Evolutionary conservation across 1,140 invertebrate species (phyloP), one percentile per base, ranked within the genome.

Genomic region (Drosophila bifasciata): DNA sequence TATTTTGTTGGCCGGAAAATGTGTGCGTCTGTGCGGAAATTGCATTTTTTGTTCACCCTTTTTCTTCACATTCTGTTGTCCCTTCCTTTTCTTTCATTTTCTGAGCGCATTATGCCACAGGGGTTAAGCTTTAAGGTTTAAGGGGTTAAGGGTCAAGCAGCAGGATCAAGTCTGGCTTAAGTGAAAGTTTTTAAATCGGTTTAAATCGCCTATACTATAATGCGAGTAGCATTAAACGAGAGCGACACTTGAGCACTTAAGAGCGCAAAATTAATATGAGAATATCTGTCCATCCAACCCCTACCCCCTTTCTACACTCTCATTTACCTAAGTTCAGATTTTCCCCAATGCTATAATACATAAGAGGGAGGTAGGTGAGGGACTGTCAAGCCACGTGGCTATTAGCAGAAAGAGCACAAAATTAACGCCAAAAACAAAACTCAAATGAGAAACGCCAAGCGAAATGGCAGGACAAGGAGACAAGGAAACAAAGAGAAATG

Each of bases 21-120:
- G 83, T 89, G 88, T 90, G 77, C 89, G 88, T 89, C 80, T 89
- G 89, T 83, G 84, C 84, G 89, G 89, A 90, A 90, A 90, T 90
- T 90, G 84, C 89, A 90, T 89, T 89, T 85, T 61, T 72, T n/a
- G n/a, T 67, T 49, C 23, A 52, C 46, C 46, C 49, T 61, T 39
- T 39, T 15, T 55, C 13, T 23, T 16, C 46, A 43, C 50, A 41
- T 48, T 60, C n/a, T 17, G 28, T 23, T 43, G 41, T 36, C 16
- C n/a, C 39, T 45, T 5, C 32, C n/a, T 36, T 53, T 53, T 36
- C 49, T 19, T 32, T 43, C 2, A 11, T 48, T 60, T 60, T 7
- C 13, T 19, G 15, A 21, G 44, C 32, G 28, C 59, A 69, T 69
- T 53, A 69, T 55, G 17, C 50, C 17, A n/a, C 11, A 4, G 3